Evolutionary conservation across 37 sponge, comb jelly and placozoan genomes (phyloP), one percentile per base, ranked within the genome.

Genomic region (Halisarca cf. caerulea): DNA sequence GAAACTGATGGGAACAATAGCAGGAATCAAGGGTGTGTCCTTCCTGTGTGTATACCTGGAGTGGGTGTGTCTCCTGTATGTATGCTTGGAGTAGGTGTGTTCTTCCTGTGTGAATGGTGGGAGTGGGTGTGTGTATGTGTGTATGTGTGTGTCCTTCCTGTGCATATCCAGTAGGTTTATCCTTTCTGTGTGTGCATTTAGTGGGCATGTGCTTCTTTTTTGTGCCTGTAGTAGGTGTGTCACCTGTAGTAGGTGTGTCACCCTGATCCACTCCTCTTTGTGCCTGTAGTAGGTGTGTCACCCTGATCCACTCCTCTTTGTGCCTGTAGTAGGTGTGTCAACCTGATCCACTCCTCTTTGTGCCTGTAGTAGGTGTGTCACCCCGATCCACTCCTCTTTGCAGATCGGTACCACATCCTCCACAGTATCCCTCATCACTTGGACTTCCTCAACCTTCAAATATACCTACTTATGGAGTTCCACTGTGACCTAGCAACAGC

Each of bases 371-470:
- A 28, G 25, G 36, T 69, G 71, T 69, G 37, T 69, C 20, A 20
- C 20, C 33, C 32, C 23, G 43, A 38, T 3, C 23, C 60, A 41
- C 41, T 58, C 1, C 57, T 40, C 38, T 5, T 78, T 58, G 0
- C 68, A 91, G 92, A 92, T 0, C 85, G 89, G 27, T 92, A 88
- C 85, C 37, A 35, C 15, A 28, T 5, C 27, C 81, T 92, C 0
- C 66, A 78, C 42, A 83, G 82, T 38, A 7, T 66, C 28, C 58
- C 30, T 15, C 86, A 85, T 24, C 85, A 82, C 33, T 41, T 92
- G 25, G 44, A 54, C 82, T 92, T 92, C 69, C 79, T 92, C 28
- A 85, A 88, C 35, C 79, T 92, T 18, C 92, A 92, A 78, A 36
- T 35, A 3, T 85, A 85, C 80, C 86, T 92, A 0, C 51, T 92